A percentile compares a stretch with the other conserved stretches of the same genome.
Conservation (phyloP, 2,888 invertebrate species). For the Apodemia duryi region DNA sequence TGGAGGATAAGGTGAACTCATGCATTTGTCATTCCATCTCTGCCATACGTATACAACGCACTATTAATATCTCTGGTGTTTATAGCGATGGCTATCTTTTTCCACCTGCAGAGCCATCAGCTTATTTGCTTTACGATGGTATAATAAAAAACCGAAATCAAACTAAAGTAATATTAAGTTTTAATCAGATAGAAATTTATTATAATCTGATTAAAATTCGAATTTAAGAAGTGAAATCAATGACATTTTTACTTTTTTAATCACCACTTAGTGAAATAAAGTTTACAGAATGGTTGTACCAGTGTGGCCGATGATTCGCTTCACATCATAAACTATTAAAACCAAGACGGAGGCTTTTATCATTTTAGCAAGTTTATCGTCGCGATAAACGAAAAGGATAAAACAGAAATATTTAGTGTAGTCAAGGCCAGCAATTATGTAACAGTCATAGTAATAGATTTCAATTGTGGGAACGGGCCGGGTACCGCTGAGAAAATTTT, state of each 20-base stretch:
- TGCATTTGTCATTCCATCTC: no score
- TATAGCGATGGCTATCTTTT: no score
- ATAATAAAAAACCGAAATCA: no score
- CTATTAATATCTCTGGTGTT: no score
- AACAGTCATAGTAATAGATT: conserved; percentile 52
- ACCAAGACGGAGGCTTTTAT: conserved; percentile 1
- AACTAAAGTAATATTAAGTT: background rate
- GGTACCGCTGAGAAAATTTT: conserved; percentile 42
- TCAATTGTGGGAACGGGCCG: conserved; percentile 46
- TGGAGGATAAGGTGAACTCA: no score
- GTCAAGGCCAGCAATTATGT: conserved; percentile 65
- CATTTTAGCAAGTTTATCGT: conserved; percentile 6
- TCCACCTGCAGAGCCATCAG: no score
- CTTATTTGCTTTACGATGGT: no score
- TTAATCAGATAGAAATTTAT: background rate
- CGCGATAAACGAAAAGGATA: conserved; percentile 39
- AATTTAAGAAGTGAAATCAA: no score
- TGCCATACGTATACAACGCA: no score
- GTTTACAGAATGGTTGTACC: background rate
- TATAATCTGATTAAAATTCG: background rate
- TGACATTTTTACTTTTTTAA: no score
- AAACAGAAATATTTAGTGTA: conserved; percentile 48
- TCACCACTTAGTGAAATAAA: background rate
- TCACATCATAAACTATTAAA: background rate
- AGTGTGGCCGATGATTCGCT: background rate